Percentiles rank a stretch among this genome's conserved stretches.
These are phyloP conservation scores for Hyposmocoma kahamanoa DNA, from an alignment of 1,140 invertebrate species.

Conservation along the genomic window DNA sequence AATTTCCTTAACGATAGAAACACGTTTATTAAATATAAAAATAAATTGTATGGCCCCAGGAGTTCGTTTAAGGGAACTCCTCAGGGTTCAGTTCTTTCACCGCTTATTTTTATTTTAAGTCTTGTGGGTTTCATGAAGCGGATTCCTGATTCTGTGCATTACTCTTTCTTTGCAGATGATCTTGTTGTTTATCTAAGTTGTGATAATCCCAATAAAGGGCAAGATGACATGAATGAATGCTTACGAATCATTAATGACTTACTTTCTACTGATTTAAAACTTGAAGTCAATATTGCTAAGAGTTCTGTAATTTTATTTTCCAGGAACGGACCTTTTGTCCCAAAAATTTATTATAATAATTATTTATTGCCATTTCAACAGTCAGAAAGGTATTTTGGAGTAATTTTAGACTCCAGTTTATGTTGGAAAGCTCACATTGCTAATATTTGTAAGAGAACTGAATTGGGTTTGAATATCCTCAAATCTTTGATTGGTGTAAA, in stretches of 20 bases:
- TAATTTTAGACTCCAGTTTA: background rate
- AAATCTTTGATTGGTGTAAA: background rate
- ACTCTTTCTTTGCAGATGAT: background rate
- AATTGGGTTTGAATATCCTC: too few relatives aligned
- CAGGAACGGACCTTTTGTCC: background rate
- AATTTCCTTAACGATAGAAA: background rate
- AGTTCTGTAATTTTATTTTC: constrained; percentile 7
- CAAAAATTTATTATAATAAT: background rate
- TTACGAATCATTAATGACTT: background rate
- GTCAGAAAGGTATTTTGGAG: background rate
- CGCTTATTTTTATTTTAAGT: constrained; percentile 7
- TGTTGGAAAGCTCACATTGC: too few relatives aligned
- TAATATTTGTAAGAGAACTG: too few relatives aligned
- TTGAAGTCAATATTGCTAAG: constrained; percentile 7
- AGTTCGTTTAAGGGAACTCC: too few relatives aligned
- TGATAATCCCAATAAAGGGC: background rate
- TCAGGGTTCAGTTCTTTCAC: constrained; percentile 1
- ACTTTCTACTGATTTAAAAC: constrained; percentile 3
- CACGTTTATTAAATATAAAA: background rate
- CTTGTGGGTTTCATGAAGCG: background rate
- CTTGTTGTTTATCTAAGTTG: constrained; percentile 5
- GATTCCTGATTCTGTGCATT: background rate
- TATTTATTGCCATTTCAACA: background rate
- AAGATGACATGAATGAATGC: constrained; percentile 3
- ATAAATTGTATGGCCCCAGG: background rate